Percentiles rank a stretch among this genome's conserved stretches.
Conservation (phyloP, 35 echinoderm and acorn worm genomes). For the Heliocidaris erythrogramma region DNA sequence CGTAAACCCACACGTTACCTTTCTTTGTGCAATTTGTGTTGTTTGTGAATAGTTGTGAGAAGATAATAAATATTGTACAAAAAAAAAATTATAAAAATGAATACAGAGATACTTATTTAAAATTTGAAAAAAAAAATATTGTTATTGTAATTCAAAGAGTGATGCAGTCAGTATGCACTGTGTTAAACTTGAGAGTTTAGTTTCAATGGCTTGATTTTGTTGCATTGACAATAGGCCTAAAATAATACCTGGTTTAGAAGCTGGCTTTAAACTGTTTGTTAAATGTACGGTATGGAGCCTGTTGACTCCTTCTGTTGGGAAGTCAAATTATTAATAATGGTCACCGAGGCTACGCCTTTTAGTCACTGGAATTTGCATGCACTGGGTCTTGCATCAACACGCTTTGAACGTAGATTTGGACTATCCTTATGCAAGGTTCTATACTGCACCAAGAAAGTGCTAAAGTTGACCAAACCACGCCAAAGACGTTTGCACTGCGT, state of each 20-base stretch:
- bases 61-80: slow-evolving; percentile 22
- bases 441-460: neutral
- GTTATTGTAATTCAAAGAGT: slow-evolving; percentile 12
- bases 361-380: neutral
- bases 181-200: neutral
- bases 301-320: neutral
- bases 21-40: slow-evolving; percentile 52
- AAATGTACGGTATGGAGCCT: too few species aligned
- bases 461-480: neutral
- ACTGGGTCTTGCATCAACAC: neutral
- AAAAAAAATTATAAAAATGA: neutral
- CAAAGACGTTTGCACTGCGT: neutral
- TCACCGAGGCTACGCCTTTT: neutral
- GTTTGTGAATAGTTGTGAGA: slow-evolving; percentile 45
- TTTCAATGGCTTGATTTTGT: neutral
- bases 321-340: too few species aligned
- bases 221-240: neutral
- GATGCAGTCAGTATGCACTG: neutral
- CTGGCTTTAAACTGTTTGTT: neutral
- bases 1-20: neutral
- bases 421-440: neutral
- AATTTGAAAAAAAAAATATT: neutral
- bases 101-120: slow-evolving; percentile 27
- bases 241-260: neutral
- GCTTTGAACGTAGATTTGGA: neutral